Evolutionary conservation across 2,113 vertebrate species (phyloP).

Genomic region (Neolamprologus modestus): DNA sequence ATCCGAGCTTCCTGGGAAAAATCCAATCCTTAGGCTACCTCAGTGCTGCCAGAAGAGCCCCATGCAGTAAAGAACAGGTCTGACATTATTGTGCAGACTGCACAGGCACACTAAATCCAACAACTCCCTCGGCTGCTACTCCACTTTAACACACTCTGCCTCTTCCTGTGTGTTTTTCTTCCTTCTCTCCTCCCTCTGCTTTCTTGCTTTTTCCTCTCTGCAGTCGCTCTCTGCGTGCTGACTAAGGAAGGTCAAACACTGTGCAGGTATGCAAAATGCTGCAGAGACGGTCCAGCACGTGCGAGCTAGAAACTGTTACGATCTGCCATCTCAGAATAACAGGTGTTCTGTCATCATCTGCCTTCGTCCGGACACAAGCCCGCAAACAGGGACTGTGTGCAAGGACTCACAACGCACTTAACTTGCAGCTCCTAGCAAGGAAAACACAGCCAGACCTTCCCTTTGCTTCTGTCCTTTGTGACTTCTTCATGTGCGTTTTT

Average conservation of each 20-base stretch:
- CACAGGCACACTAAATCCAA: constrained; percentile 34
- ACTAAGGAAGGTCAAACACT: constrained; percentile 66
- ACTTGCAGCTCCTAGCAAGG: background rate
- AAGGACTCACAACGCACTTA: background rate
- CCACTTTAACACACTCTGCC: constrained; percentile 29
- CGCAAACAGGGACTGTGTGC: background rate
- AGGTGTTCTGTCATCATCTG: constrained; percentile 19
- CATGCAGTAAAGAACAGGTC: background rate
- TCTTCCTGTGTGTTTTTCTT: background rate
- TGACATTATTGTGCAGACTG: background rate
- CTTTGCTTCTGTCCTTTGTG: background rate
- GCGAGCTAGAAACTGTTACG: background rate
- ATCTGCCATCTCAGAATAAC: constrained; percentile 17
- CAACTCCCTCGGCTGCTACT: constrained; percentile 43
- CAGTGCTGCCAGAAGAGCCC: background rate
- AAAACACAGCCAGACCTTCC: background rate
- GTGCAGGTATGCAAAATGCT: constrained; percentile 41
- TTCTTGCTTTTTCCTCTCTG: constrained; percentile 18
- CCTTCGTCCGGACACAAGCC: background rate
- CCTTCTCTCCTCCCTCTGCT: constrained; percentile 29
- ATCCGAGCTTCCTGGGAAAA: background rate
- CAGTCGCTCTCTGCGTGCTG: constrained; percentile 53
- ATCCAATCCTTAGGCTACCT: background rate
- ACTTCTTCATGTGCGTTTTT: background rate
- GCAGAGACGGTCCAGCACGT: constrained; percentile 11